Evolutionary conservation across 2,113 vertebrate genomes (phyloP), one percentile per base, ranked within the genome.

Genomic region (Nanorana parkeri): DNA sequence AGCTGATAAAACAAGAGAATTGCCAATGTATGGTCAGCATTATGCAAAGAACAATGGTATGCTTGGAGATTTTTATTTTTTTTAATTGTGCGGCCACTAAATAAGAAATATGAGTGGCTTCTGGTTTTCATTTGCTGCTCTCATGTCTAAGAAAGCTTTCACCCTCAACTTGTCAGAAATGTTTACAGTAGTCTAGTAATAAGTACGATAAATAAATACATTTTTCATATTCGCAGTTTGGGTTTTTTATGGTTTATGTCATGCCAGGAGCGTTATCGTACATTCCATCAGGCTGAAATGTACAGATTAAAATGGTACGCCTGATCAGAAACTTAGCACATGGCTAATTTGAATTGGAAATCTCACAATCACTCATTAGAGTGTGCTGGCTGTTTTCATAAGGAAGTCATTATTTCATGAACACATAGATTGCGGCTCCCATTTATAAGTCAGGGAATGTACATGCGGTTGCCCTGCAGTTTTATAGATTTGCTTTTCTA

Each of bases 341-440:
- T 78, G 76, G 76, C 61, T 78, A 78, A 78, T 78, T 78, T 78
- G 47, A 78, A 78, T 66, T 54, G 63, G 63, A 67, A 54, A 78
- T 66, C 29, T 61, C 21, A 64, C 41, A 66, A 78, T 55, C 61
- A 78, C 61, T 75, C 72, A 63, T 77, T 65, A 77, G 74, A n/a
- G 26, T 24, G 24, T 54, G 13, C 76, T 32, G 26, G 13, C 17
- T 78, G 76, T 55, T 67, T 78, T 26, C 76, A 78, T 29, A 78
- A 78, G 76, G 61, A 78, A 78, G 63, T 66, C 20, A 78, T 78
- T 78, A 78, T 78, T 21, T 17, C 63, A 24, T 65, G n/a, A 26
- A 47, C 41, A 60, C 55, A 36, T 60, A 41, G 29, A 36, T 36
- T 55, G 36, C 29, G 1, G 28, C 71, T 74, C 56, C 55, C 32